Conservation (phyloP, 2,888 invertebrate genomes). For the Drosophila limbata region DNA sequence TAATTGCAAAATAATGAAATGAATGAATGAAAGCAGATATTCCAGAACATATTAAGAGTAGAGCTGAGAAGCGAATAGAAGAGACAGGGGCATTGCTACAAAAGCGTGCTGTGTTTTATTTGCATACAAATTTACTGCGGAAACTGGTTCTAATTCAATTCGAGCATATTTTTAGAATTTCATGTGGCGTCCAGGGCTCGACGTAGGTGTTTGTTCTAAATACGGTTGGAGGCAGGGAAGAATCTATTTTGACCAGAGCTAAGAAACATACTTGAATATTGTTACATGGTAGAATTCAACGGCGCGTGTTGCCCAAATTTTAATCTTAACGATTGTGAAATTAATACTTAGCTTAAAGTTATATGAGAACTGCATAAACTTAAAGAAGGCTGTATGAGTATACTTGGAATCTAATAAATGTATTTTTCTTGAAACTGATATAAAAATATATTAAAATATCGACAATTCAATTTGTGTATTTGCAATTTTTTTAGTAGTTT, state of each 20-base stretch:
- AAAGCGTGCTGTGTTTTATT: background rate
- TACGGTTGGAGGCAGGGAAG: background rate
- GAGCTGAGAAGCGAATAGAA: background rate
- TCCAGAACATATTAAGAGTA: background rate
- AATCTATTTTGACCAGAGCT: background rate
- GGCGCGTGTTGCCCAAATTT: background rate
- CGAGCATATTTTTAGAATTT: background rate
- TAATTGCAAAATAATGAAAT: background rate
- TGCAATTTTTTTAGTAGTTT: too few species aligned
- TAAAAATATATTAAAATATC: too few species aligned
- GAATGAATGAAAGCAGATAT: constrained; percentile 5
- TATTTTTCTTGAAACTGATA: too few species aligned
- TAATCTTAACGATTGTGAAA: background rate
- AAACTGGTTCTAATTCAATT: constrained; percentile 1
- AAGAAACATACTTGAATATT: background rate
- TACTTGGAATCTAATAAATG: background rate
- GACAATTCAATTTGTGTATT: too few species aligned
- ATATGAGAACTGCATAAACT: too few species aligned
- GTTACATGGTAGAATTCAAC: background rate
- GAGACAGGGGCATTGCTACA: background rate
- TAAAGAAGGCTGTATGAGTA: background rate
- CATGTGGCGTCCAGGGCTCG: background rate
- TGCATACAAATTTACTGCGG: background rate
- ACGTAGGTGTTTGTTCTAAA: constrained; percentile 4
- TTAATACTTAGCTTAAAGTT: background rate